Percentiles rank a stretch among this genome's conserved stretches.
Conservation (phyloP, 2,797 vertebrate species). For the Urocyon cinereoargenteus region DNA sequence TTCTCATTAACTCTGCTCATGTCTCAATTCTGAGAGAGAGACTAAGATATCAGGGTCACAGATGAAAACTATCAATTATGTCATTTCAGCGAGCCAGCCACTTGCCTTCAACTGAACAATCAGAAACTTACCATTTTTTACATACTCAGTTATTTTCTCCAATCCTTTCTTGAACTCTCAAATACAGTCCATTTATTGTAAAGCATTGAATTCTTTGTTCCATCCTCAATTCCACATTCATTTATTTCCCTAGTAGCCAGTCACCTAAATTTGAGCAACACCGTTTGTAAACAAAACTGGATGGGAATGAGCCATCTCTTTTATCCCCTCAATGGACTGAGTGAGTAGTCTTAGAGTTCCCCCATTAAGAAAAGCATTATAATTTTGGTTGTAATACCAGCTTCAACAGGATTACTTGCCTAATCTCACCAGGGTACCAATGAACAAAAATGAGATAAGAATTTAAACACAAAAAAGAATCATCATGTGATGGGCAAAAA, state of each 20-base stretch:
- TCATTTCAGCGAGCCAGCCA: conserved; percentile 73
- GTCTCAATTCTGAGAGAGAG: conserved; percentile 67
- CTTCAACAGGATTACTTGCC: conserved; percentile 12
- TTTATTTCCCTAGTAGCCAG: conserved; percentile 83
- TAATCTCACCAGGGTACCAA: conserved; percentile 50
- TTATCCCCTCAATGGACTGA: conserved; percentile 69
- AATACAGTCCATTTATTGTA: conserved; percentile 82
- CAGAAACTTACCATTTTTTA: conserved; percentile 83
- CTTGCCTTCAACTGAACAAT: conserved; percentile 77
- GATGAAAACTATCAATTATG: conserved; percentile 69
- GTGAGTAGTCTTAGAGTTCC: conserved; percentile 51
- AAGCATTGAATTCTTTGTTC: conserved; percentile 83
- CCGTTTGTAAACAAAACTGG: conserved; percentile 80
- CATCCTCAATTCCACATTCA: conserved; percentile 83
- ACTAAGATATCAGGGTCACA: conserved; percentile 69
- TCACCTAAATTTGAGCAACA: conserved; percentile 85
- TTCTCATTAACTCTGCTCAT: conserved; percentile 73
- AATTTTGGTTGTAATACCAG: conserved; percentile 49
- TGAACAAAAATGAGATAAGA: conserved; percentile 37
- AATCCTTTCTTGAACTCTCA: conserved; percentile 82
- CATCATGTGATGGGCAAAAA: background rate
- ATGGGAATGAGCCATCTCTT: conserved; percentile 69
- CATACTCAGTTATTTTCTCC: conserved; percentile 83
- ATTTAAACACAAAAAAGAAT: conserved; percentile 47
- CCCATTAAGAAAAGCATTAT: conserved; percentile 64